Base-by-base conservation (phyloP, 2,113 vertebrate species). In the Thunnus maccoyii region DNA sequence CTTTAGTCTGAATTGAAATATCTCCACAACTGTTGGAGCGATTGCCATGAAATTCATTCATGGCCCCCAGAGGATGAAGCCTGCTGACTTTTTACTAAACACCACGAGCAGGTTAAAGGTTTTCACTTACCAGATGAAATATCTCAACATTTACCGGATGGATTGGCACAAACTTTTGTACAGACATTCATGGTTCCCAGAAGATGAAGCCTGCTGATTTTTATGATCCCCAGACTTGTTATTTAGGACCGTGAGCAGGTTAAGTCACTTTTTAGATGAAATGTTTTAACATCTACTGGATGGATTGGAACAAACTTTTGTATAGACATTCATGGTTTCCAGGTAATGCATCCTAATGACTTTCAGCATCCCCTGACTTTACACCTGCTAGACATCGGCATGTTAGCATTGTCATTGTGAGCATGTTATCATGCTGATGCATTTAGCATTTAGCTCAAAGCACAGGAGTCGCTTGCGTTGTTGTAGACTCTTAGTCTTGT, bases 11-110 rank as follows among this genome's bases (percentile, higher is more conserved):
- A 25, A 52, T 3, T 52, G 17, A 66, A 60, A 51, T 25, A 27
- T 16, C 17, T 18, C 22, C 0, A 22, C 4, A 46, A 50, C 17
- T 44, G 16, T 55, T 46, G 20, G 17, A 66, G 72, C 22, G 22
- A 50, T 41, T 17, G 13, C 25, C 2, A 20, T 27, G 36, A 66
- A 15, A 25, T 62, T 48, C 41, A 63, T 20, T 75, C 46, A 22
- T 25, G 41, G 12, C 48, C 56, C 65, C 57, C 41, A n/a, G n/a
- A 56, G 64, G 50, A 70, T 54, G 20, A 82, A 75, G 20, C 18
- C 15, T 5, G 3, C 16, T 58, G 14, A 18, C 12, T 9, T 57
- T 66, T 72, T 41, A 50, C 57, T 14, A 36, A 55, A 32, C 70
- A 30, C 17, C 18, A n/a, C 17, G 27, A 61, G 48, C 32, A 20